A percentile compares a stretch with the other conserved stretches of the same genome.
phyloP scores from a whole-genome alignment of 53 echinoderm and acorn worm species.

The Paelopatides confundens region DNA sequence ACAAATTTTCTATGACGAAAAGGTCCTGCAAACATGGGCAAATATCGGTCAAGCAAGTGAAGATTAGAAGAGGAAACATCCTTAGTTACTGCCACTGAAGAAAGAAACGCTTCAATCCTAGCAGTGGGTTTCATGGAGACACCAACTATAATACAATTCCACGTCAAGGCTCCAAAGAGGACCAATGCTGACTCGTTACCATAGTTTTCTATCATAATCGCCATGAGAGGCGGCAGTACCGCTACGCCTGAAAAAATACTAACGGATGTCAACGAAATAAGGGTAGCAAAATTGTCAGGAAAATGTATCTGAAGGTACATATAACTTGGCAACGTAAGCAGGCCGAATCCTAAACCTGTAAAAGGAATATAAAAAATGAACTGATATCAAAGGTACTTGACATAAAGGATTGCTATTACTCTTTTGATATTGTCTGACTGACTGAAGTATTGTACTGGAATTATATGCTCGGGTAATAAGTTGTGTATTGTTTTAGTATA shows the following conservation, averaged over 20 bases:
- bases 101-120: background rate
- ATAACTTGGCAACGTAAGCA: constrained; percentile 1
- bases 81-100: background rate
- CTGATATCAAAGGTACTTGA: too few relatives aligned
- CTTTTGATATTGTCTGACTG: too few relatives aligned
- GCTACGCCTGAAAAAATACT: constrained; percentile 14
- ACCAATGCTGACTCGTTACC: background rate
- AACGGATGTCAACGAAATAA: background rate
- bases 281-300: background rate
- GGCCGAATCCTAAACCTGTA: constrained; percentile 15
- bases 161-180: background rate
- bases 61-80: background rate
- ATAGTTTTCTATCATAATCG: background rate
- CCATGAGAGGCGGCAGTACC: background rate
- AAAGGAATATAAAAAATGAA: background rate
- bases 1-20: background rate
- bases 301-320: constrained; percentile 20
- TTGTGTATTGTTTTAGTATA: too few relatives aligned
- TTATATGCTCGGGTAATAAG: too few relatives aligned
- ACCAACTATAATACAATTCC: constrained; percentile 16
- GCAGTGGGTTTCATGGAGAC: background rate
- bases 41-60: background rate
- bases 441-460: too few relatives aligned
- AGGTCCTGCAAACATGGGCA: background rate
- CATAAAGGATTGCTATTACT: too few relatives aligned